A percentile compares a stretch with the other conserved stretches of the same genome.
phyloP scores from a whole-genome alignment of 2,888 invertebrate genomes.

The Drosophila antonietae region DNA sequence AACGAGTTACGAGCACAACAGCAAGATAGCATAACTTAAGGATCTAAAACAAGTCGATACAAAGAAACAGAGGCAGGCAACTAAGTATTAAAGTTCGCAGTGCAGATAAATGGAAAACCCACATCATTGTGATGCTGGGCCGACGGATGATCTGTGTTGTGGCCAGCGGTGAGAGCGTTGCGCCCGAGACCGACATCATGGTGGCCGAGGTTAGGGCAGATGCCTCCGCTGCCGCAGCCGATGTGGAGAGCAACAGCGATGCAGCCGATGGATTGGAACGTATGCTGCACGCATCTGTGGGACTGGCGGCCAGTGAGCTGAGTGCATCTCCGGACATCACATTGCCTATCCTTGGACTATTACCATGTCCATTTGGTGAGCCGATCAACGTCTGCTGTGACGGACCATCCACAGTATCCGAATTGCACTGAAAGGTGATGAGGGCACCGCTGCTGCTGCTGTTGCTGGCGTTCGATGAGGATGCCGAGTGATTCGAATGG shows the following conservation, averaged over 20 bases:
- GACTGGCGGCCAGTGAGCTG: conserved; percentile 83
- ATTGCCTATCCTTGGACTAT: conserved; percentile 68
- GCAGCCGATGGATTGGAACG: conserved; percentile 84
- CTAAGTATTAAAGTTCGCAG: conserved; percentile 38
- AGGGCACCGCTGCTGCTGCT: conserved; percentile 82
- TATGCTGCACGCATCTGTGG: conserved; percentile 83
- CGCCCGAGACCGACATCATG: conserved; percentile 68
- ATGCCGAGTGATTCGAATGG: conserved; percentile 77
- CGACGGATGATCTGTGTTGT: conserved; percentile 84
- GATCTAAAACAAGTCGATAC: conserved; percentile 1
- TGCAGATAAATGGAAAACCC: conserved; percentile 72
- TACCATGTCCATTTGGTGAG: conserved; percentile 65
- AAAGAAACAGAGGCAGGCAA: conserved; percentile 30
- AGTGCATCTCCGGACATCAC: conserved; percentile 71
- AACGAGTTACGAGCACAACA: conserved; percentile 25
- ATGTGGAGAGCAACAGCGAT: conserved; percentile 79
- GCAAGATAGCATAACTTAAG: conserved; percentile 4
- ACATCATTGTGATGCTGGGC: conserved; percentile 85
- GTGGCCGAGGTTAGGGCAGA: conserved; percentile 64
- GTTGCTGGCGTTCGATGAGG: conserved; percentile 82
- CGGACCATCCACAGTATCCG: conserved; percentile 59
- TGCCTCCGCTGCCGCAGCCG: conserved; percentile 75
- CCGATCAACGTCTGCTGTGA: conserved; percentile 47
- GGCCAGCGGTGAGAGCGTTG: conserved; percentile 83
- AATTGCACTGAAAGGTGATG: conserved; percentile 82